Base-by-base conservation (phyloP, 2,113 vertebrate genomes). In the Talpa occidentalis region DNA sequence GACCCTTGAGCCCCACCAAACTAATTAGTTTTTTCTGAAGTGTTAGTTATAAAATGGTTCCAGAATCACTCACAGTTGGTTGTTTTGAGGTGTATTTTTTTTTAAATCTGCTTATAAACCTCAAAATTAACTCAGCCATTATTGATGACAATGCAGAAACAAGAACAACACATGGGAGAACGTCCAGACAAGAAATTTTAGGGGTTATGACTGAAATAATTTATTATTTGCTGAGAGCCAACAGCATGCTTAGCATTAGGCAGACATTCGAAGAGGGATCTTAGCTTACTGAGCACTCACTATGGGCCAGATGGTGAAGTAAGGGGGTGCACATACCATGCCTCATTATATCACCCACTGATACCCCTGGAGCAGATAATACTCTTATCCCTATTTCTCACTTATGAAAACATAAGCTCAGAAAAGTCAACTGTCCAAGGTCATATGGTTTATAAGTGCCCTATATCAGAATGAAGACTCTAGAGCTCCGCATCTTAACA, bases 181-280 rank as follows among this genome's bases (percentile, higher is more conserved):
- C 66, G 88, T 92, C 59, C 79, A 95, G 90, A 94, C 87, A 81
- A 67, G 44, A 96, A n/a, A 91, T 52, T 37, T 49, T 86, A 49
- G 28, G 37, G 37, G 42, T 83, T 90, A 70, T 21, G 16, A 86
- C 69, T 83, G 44, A 92, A 94, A 86, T 89, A 81, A 94, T 87
- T 83, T 94, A 88, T 93, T 88, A 35, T 96, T 93, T 94, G 49
- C 70, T 74, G 56, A 95, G 92, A 85, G 83, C 81, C 95, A 96
- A 89, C 90, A 86, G 28, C 47, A 37, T 17, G 69, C 83, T 93
- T 73, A 86, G 62, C 40, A 30, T 69, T 77, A 81, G 54, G 60
- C 83, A 86, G 42, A 59, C 35, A 91, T 28, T n/a, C 59, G 79
- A 62, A 54, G 60, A 84, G 94, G 32, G 74, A 88, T 88, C 62